phyloP scores from a whole-genome alignment of 2,797 vertebrate species.

The Brotula barbata region DNA sequence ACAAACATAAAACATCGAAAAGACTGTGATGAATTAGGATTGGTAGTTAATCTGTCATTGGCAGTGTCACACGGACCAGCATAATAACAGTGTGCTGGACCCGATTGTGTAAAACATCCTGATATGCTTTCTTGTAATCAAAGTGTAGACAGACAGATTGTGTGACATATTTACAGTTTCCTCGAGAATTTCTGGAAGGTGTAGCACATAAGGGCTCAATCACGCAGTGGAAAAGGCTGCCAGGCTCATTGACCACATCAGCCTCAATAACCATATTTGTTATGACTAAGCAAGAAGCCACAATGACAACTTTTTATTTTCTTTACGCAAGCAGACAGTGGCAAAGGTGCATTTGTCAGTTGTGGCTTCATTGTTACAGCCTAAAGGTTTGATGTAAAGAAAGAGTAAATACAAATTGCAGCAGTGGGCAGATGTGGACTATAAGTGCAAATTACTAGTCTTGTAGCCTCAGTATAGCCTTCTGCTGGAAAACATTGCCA shows the following conservation, averaged over 20 bases:
- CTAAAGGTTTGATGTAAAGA: slow-evolving; percentile 3
- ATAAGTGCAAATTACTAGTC: slow-evolving; percentile 9
- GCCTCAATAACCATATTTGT: slow-evolving; percentile 2
- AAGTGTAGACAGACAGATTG: slow-evolving; percentile 6
- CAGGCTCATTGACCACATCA: slow-evolving; percentile 6
- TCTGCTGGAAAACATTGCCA: slow-evolving; percentile 59
- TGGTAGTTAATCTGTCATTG: slow-evolving; percentile 38
- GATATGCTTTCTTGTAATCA: slow-evolving; percentile 10
- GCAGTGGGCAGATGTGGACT: slow-evolving; percentile 19
- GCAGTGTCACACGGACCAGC: slow-evolving; percentile 9
- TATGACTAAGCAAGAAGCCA: slow-evolving; percentile 2
- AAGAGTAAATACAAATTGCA: slow-evolving; percentile 14
- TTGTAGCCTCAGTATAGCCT: slow-evolving; percentile 66
- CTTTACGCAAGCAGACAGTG: not conserved
- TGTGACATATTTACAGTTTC: not conserved
- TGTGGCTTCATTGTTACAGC: not conserved
- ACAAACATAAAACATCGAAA: slow-evolving; percentile 29
- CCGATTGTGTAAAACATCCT: slow-evolving; percentile 10
- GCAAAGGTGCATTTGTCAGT: slow-evolving; percentile 7
- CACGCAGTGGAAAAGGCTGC: not conserved
- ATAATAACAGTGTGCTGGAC: slow-evolving; percentile 7
- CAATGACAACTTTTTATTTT: slow-evolving; percentile 4
- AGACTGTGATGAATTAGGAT: slow-evolving; percentile 41
- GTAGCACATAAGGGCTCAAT: not conserved
- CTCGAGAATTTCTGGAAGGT: not conserved